phyloP scores from a whole-genome alignment of 1,140 invertebrate genomes.

The Scaptomyza montana region DNA sequence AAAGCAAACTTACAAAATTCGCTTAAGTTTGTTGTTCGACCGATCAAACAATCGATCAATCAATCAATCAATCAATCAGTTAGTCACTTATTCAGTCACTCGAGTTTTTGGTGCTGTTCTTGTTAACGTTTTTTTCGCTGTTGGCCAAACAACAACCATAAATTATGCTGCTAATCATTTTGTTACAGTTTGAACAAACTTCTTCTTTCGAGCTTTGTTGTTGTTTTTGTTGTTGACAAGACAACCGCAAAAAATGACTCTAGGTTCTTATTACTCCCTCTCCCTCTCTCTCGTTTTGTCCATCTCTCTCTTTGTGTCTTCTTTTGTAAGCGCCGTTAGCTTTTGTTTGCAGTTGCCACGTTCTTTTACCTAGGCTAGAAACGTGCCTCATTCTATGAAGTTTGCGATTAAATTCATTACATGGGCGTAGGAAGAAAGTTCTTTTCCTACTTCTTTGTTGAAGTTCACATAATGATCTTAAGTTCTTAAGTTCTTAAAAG shows the following conservation, averaged over 20 bases:
- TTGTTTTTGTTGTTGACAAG: slow-evolving; percentile 54
- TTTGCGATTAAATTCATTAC: slow-evolving; percentile 50
- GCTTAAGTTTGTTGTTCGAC: slow-evolving; percentile 41
- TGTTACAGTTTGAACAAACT: slow-evolving; percentile 66
- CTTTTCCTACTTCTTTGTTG: slow-evolving; percentile 2
- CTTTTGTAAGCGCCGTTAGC: slow-evolving; percentile 62
- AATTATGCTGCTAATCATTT: slow-evolving; percentile 77
- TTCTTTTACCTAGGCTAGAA: slow-evolving; percentile 72
- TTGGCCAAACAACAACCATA: slow-evolving; percentile 54
- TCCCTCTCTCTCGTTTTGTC: background rate
- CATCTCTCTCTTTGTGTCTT: slow-evolving; percentile 21
- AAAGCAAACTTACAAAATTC: slow-evolving; percentile 39
- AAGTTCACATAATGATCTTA: slow-evolving; percentile 15
- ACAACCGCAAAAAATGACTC: slow-evolving; percentile 28
- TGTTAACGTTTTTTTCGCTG: slow-evolving; percentile 38
- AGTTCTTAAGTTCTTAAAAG: background rate
- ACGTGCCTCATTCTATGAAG: slow-evolving; percentile 57
- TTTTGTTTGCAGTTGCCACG: slow-evolving; percentile 55
- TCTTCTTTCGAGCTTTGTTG: slow-evolving; percentile 26
- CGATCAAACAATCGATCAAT: slow-evolving; percentile 60
- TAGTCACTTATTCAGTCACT: slow-evolving; percentile 15
- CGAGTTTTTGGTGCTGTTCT: slow-evolving; percentile 38
- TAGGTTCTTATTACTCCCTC: slow-evolving; percentile 8
- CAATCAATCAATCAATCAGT: slow-evolving; percentile 35
- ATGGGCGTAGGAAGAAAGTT: slow-evolving; percentile 39